A percentile compares a stretch with the other conserved stretches of the same genome.
Conservation (phyloP, 2,113 vertebrate genomes). For the Suricata suricatta region DNA sequence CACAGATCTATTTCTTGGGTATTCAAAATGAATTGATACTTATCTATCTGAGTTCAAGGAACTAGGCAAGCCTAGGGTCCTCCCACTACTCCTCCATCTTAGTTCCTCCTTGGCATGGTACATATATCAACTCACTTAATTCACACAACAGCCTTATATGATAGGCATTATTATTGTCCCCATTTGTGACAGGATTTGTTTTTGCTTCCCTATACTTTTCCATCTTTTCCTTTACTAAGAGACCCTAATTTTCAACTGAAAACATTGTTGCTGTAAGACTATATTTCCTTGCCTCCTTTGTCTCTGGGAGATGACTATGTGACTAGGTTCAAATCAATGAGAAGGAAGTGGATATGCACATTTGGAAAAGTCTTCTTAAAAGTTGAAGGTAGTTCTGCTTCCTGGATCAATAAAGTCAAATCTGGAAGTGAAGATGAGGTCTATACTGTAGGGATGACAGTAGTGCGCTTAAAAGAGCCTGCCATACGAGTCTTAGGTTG, state of each 20-base stretch:
- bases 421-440: neutral
- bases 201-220: neutral
- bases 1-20: neutral
- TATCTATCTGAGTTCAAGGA: neutral
- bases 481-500: neutral
- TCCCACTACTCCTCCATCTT: neutral
- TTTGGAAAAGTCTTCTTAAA: neutral
- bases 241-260: neutral
- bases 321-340: neutral
- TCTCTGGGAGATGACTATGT: neutral
- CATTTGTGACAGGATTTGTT: neutral
- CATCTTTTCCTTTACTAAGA: neutral
- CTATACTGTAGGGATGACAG: neutral
- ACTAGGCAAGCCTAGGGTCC: neutral
- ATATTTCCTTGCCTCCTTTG: neutral
- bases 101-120: neutral
- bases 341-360: neutral
- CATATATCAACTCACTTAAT: neutral
- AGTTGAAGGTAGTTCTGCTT: neutral
- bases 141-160: neutral
- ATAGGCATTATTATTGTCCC: neutral
- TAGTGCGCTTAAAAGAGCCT: neutral
- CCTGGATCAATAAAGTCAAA: neutral
- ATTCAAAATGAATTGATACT: neutral
- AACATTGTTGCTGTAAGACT: neutral